Evolutionary conservation across 1,140 invertebrate species (phyloP), one percentile per base, ranked within the genome.

Genomic region (Caenorhabditis elegans): DNA sequence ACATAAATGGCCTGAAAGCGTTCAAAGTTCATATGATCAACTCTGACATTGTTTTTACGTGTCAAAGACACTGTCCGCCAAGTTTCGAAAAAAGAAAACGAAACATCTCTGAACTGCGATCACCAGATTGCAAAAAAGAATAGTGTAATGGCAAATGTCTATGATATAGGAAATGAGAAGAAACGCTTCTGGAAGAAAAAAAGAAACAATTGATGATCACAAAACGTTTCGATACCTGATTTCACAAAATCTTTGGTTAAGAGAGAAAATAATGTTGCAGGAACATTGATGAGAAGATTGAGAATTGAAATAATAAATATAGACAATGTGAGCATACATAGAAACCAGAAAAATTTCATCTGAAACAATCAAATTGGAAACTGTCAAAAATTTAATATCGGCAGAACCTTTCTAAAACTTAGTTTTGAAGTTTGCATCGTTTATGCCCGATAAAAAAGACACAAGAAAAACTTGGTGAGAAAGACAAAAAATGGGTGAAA

Each of bases 271-370:
- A 60, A 17, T 13, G 53, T 60, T 31, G 53, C 53, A 31, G 53
- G 53, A 34, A 60, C 53, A 60, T 60, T 60, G 13, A 60, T 17
- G 26, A 60, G 10, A 31, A 60, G 19, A 34, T 60, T 60, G 2
- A 60, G 28, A 31, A 60, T 60, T 17, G 53, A 60, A 5, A 60
- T 13, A 15, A 60, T 28, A 17, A 60, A 60, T 31, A 60, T 60
- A 34, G 53, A 60, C 5, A 60, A 8, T 4, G 53, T 60, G 13
- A 60, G 53, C 15, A 60, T 17, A 3, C 26, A 60, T 1, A 60
- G 53, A 8, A 60, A 60, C 53, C 53, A 60, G 28, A 60, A 60
- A 17, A 60, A 60, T 22, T 60, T 60, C 53, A 60, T 60, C 53
- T 60, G 53, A 60, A 60, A 6, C 22, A n/a, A n/a, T 49, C 11